Percentiles rank a stretch among this genome's conserved stretches.
Evolutionary conservation across 64 coral and sea anemone species (phyloP).

Genomic region (Montipora capricornis): DNA sequence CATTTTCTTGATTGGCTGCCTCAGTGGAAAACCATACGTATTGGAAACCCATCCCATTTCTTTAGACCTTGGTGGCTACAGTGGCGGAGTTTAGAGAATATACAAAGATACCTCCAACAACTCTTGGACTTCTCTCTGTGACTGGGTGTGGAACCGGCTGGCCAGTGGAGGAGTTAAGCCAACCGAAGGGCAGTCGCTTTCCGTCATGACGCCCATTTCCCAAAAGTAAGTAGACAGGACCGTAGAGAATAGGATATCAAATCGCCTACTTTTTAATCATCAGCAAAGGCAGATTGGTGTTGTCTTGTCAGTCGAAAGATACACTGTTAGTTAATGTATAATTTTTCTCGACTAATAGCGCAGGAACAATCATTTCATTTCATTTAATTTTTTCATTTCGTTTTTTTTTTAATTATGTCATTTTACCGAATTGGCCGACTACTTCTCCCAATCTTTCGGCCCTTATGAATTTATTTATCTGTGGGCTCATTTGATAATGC

Average conservation of each 20-base stretch:
- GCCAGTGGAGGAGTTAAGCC: constrained; percentile 22
- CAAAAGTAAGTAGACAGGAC: constrained; percentile 44
- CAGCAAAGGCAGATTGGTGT: constrained; percentile 14
- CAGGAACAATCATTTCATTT: constrained; percentile 15
- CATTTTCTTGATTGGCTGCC: constrained; percentile 56
- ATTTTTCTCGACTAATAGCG: constrained; percentile 19
- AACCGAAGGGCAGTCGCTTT: constrained; percentile 39
- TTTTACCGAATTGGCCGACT: constrained; percentile 16
- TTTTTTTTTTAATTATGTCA: constrained; percentile 19
- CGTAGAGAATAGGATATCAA: constrained; percentile 7
- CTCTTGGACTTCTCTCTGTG: constrained; percentile 38
- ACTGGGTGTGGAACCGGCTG: constrained; percentile 33
- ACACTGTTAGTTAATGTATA: constrained; percentile 16
- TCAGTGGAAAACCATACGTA: constrained; percentile 35
- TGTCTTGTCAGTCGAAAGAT: constrained; percentile 18
- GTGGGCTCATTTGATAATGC: constrained; percentile 18
- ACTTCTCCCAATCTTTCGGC: constrained; percentile 24
- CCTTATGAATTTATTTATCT: neutral
- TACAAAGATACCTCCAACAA: constrained; percentile 39
- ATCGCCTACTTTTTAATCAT: constrained; percentile 11
- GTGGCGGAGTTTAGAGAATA: constrained; percentile 37
- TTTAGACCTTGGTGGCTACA: constrained; percentile 18
- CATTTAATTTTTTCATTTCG: constrained; percentile 11
- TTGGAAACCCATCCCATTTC: constrained; percentile 46
- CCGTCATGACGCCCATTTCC: constrained; percentile 31